A percentile compares a stretch with the other conserved stretches of the same genome.
Evolutionary conservation across 2,113 vertebrate species (phyloP).

Genomic region (Tragelaphus imberbis): DNA sequence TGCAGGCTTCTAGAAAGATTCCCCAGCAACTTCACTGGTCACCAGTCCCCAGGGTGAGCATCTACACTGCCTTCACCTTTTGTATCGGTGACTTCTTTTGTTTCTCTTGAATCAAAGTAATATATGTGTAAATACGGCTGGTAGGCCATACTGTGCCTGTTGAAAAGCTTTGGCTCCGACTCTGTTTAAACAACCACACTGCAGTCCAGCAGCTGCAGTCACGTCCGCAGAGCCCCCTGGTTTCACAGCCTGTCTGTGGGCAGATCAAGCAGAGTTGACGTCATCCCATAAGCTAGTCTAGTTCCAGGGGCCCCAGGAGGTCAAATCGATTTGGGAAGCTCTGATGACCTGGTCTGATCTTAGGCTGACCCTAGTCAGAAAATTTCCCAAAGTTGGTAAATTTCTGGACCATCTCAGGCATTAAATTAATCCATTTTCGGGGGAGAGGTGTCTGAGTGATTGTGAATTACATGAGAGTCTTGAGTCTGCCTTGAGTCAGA

Average conservation of each 20-base stretch:
- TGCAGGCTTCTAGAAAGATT: too few species aligned
- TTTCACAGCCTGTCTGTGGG: rapidly evolving
- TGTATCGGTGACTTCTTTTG: background rate
- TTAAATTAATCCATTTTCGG: background rate
- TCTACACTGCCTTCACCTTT: background rate
- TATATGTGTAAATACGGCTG: background rate
- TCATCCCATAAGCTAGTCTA: background rate
- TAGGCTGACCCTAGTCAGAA: background rate
- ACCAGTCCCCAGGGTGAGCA: rapidly evolving
- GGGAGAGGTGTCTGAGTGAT: too few species aligned
- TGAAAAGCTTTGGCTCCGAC: background rate
- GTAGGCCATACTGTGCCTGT: background rate
- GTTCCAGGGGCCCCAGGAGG: background rate
- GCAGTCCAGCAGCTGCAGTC: rapidly evolving
- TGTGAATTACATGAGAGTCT: background rate
- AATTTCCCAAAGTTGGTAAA: background rate
- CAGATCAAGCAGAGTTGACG: rapidly evolving
- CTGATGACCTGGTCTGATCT: background rate
- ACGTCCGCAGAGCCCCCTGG: rapidly evolving
- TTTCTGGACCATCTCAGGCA: too few species aligned
- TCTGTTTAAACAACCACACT: too few species aligned
- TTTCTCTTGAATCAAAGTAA: background rate
- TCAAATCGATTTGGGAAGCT: too few species aligned
- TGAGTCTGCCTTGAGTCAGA: background rate
- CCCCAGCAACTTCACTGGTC: background rate